Base-by-base conservation (phyloP, 1,140 invertebrate genomes). In the Sinella curviseta region DNA sequence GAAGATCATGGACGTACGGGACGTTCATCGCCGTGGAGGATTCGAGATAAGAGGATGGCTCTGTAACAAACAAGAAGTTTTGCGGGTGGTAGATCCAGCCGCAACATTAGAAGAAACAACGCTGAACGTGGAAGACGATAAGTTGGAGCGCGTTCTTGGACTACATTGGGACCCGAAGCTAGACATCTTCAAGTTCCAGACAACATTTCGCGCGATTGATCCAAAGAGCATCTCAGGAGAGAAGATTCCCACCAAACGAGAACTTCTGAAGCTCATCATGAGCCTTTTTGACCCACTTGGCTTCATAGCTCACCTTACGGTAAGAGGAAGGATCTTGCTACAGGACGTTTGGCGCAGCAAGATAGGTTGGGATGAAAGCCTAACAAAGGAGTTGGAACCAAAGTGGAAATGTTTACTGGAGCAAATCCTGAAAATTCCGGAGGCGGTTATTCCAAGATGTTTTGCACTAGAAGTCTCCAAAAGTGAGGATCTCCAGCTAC, bases 331-430 rank as follows among this genome's bases (percentile, higher is more conserved):
- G 73, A 79, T 79, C 0, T 17, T 81, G 2, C 12, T 81, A 4
- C 78, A 81, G 24, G 14, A 54, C 4, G 48, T 79, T 17, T 83
- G 82, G 82, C 34, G 33, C 20, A 3, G 4, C 0, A 76, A 76
- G 14, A 30, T 82, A 1, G 80, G 70, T 0, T 83, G 80, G 79
- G 83, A 84, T 76, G 79, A 84, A 12, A 74, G 78, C 55, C 0
- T 83, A 1, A 1, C 76, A 3, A 12, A 31, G 0, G 20, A 17
- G 1, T 24, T 26, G 20, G 4, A 8, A 39, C n/a, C 0, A 4
- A 67, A 75, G 1, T 82, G 81, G 81, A 79, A 75, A 14, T 0
- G n/a, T 0, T 80, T 75, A 73, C 1, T 77, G 0, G 1, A 28
- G 1, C 48, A 79, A 60, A 26, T 79, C 28, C 30, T 74, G 8